phyloP scores from a whole-genome alignment of 2,113 vertebrate genomes.

The Paraplagusia blochii region DNA sequence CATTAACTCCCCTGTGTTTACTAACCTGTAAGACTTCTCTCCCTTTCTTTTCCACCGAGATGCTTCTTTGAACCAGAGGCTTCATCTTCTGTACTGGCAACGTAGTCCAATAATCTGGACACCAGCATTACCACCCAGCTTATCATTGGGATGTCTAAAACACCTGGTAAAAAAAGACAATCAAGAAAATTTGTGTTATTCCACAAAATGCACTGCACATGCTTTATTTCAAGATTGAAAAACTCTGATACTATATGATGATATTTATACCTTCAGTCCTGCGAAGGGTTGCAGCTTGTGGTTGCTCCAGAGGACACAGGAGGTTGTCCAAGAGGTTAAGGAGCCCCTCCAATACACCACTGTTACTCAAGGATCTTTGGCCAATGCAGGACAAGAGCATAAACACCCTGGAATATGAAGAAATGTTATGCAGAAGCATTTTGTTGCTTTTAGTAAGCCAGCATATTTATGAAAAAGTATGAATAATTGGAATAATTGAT shows the following conservation, averaged over 20 bases:
- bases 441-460: too few relatives aligned
- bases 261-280: conserved; percentile 85
- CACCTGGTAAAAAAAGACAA: conserved; percentile 71
- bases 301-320: conserved; percentile 90
- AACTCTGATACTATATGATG: background rate
- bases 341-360: conserved; percentile 94
- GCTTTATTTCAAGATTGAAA: too few relatives aligned
- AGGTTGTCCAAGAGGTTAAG: conserved; percentile 94
- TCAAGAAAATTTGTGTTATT: too few relatives aligned
- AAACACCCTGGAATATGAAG: conserved; percentile 82
- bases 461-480: too few relatives aligned
- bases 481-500: too few relatives aligned
- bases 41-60: conserved; percentile 91
- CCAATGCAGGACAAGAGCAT: conserved; percentile 98
- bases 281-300: conserved; percentile 76
- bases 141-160: conserved; percentile 98
- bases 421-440: background rate
- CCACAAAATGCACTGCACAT: too few relatives aligned
- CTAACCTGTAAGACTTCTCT: conserved; percentile 86
- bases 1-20: too few relatives aligned
- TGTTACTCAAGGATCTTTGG: conserved; percentile 97
- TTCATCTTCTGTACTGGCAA: conserved; percentile 96
- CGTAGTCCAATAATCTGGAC: conserved; percentile 93
- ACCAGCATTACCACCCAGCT: conserved; percentile 99
- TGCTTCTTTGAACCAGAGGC: conserved; percentile 89